These are phyloP conservation scores for Chrysolina americana DNA, from an alignment of 2,888 invertebrate genomes.

Conservation along the genomic window DNA sequence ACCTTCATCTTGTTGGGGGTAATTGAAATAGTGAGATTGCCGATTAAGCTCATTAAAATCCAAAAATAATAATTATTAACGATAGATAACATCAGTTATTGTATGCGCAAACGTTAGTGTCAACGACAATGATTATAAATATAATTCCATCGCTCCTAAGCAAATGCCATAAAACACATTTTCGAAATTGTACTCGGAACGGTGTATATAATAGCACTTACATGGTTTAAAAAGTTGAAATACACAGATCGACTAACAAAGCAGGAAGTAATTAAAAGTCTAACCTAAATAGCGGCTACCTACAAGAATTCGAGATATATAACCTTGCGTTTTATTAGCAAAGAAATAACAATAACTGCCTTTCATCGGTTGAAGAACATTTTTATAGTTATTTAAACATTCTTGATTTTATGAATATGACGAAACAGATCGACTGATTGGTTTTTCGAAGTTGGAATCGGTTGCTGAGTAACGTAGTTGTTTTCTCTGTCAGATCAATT, in stretches of 20 bases:
- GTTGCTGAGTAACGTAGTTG: too few relatives aligned
- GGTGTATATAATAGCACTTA: neutral
- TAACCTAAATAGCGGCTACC: neutral
- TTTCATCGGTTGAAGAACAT: neutral
- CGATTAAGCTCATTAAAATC: neutral
- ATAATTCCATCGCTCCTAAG: neutral
- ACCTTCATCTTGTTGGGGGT: too few relatives aligned
- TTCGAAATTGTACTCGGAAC: neutral
- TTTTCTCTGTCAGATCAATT: too few relatives aligned
- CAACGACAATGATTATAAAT: too few relatives aligned
- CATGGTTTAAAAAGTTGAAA: neutral
- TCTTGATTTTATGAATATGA: neutral
- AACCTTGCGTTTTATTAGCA: slow-evolving; percentile 1
- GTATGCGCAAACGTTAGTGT: too few relatives aligned
- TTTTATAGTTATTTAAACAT: neutral
- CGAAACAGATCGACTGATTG: too few relatives aligned
- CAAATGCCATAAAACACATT: neutral
- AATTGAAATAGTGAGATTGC: too few relatives aligned
- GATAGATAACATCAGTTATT: too few relatives aligned
- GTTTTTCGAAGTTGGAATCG: too few relatives aligned
- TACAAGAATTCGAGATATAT: neutral
- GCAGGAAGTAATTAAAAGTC: slow-evolving; percentile 4
- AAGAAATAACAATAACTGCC: neutral
- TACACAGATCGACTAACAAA: neutral
- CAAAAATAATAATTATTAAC: neutral